Base-by-base conservation (phyloP, 2,113 vertebrate genomes). In the Andinoacara biseriatus region DNA sequence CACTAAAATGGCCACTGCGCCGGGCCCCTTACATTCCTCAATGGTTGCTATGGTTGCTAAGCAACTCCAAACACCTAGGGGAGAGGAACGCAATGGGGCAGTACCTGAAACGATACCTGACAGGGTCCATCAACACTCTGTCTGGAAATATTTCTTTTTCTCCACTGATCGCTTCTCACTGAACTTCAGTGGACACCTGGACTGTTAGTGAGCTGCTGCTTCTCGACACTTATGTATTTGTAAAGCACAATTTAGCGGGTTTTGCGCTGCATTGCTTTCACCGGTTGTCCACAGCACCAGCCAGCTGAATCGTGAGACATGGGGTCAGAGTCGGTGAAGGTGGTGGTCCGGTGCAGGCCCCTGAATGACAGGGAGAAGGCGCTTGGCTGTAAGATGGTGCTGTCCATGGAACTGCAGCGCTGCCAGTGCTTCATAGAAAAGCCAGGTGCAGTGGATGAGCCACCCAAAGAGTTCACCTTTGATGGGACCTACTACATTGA, bases 391-490 rank as follows among this genome's bases (percentile, higher is more conserved):
- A 88, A 89, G 86, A 72, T 58, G 1, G 96, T 97, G 26, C 88
- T 97, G 54, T 89, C 91, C 4, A 83, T 96, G 91, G 97, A 97
- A 79, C 87, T 92, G 5, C 58, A 85, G 0, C 85, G 87, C 49
- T 96, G 97, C 46, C 96, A 95, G 88, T 97, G 97, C 90, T 97
- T 96, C 86, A 96, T 99, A 76, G 86, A 92, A 76, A 97, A 95
- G 83, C 96, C 97, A 0, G 67, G 90, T 0, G 93, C 93, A 0
- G 1, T 65, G 0, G 81, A 91, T 0, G 95, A 98, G 88, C 96
- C 97, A 1, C 95, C 97, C 0, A 97, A 97, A 85, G 97, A 96
- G 88, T 97, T 99, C 95, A 97, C 96, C 76, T 98, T 98, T 22
- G 96, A 97, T 1, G 97, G 97, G 83, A 96, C 94, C 0, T 97